Evolutionary conservation across 2,113 vertebrate genomes (phyloP).

Genomic region (Martes martes): DNA sequence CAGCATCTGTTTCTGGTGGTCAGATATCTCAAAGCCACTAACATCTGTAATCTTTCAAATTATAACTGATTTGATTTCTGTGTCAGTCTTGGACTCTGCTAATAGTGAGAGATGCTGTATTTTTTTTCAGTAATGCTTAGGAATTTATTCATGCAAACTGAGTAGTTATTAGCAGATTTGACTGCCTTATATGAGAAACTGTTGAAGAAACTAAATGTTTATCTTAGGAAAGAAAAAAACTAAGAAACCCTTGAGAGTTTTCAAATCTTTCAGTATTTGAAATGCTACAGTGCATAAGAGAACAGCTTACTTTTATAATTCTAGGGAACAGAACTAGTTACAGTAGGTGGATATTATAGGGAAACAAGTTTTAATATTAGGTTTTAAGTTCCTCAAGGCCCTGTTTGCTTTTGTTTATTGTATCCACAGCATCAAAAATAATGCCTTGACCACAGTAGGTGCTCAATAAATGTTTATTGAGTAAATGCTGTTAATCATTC

Average conservation of each 20-base stretch:
- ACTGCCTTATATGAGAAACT: not conserved
- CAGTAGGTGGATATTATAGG: not conserved
- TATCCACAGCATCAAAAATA: not conserved
- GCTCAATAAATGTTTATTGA: not conserved
- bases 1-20: not conserved
- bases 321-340: not conserved
- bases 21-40: not conserved
- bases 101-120: not conserved
- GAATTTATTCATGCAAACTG: slow-evolving; percentile 17
- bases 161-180: not conserved
- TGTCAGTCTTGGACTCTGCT: not conserved
- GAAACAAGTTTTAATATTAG: not conserved
- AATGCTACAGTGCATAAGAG: not conserved
- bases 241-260: not conserved
- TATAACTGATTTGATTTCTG: not conserved
- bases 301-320: not conserved
- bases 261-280: not conserved
- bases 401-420: not conserved
- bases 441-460: not conserved
- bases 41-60: not conserved
- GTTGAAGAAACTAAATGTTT: not conserved
- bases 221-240: not conserved
- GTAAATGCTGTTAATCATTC: not conserved
- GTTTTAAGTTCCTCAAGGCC: not conserved
- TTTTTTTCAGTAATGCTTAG: not conserved